Percentiles rank a stretch among this genome's conserved stretches.
Evolutionary conservation across 1,140 invertebrate species (phyloP).

Genomic region (Harpegnathos saltator): DNA sequence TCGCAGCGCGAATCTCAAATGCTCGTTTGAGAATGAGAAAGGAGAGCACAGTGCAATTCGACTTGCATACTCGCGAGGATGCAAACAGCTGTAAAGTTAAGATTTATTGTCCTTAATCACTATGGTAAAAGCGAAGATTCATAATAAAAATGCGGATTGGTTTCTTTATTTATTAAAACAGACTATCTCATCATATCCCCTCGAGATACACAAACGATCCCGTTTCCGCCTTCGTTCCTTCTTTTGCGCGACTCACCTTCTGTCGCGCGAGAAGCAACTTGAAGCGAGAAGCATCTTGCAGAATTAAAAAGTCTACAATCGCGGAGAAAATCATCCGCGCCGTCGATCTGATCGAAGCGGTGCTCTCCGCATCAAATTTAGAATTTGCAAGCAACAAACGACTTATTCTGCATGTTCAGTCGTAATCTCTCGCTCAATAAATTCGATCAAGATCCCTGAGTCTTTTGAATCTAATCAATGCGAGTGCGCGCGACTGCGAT

Average conservation of each 20-base stretch:
- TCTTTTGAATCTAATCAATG: conserved; percentile 18
- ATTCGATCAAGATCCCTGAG: conserved; percentile 18
- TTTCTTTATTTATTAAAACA: conserved; percentile 82
- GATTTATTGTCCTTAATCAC: conserved; percentile 75
- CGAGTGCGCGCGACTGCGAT: neutral
- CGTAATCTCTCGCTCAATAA: conserved; percentile 2
- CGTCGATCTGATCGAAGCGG: neutral
- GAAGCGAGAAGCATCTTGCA: no score
- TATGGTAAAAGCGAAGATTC: conserved; percentile 77
- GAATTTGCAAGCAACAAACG: neutral
- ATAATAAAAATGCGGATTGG: conserved; percentile 80
- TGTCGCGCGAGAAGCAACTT: no score
- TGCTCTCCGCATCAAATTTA: neutral
- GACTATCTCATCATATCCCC: conserved; percentile 34
- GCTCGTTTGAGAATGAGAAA: conserved; percentile 7
- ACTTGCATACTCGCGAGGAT: conserved; percentile 65
- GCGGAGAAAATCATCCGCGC: no score
- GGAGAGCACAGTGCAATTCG: conserved; percentile 43
- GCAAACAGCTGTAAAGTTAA: conserved; percentile 79
- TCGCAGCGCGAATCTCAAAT: neutral
- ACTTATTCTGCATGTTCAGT: neutral
- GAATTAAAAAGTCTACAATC: no score
- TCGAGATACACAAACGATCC: neutral
- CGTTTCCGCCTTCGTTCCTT: no score
- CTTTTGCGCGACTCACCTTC: no score